Conservation (phyloP, 1,140 invertebrate species). For the Octopus sinensis region DNA sequence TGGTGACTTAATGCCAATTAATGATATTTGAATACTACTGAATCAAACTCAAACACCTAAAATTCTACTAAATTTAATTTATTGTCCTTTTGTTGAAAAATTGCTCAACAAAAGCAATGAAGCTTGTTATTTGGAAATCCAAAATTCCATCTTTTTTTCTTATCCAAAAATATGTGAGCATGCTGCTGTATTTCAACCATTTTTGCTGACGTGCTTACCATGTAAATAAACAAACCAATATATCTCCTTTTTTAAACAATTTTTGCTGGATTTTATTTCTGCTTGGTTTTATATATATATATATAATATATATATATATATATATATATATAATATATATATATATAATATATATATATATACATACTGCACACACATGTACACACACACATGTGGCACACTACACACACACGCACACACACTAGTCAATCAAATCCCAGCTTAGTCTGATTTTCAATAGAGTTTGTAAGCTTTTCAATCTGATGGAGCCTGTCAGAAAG, state of each 20-base stretch:
- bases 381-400: too few species aligned
- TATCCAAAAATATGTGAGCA: not conserved
- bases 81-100: too few species aligned
- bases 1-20: too few species aligned
- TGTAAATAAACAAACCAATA: not conserved
- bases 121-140: not conserved
- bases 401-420: too few species aligned
- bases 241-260: not conserved
- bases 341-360: not conserved
- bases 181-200: not conserved
- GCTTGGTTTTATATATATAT: not conserved
- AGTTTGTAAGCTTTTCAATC: too few species aligned
- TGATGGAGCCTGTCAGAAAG: too few species aligned
- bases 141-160: not conserved
- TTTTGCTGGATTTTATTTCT: not conserved
- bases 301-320: not conserved
- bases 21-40: too few species aligned
- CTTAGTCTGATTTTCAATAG: too few species aligned
- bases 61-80: too few species aligned
- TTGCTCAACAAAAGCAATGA: too few species aligned
- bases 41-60: too few species aligned
- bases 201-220: not conserved
- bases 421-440: too few species aligned
- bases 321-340: not conserved
- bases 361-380: not conserved